Conservation (phyloP, 2,113 vertebrate species). For the Sturnus vulgaris region DNA sequence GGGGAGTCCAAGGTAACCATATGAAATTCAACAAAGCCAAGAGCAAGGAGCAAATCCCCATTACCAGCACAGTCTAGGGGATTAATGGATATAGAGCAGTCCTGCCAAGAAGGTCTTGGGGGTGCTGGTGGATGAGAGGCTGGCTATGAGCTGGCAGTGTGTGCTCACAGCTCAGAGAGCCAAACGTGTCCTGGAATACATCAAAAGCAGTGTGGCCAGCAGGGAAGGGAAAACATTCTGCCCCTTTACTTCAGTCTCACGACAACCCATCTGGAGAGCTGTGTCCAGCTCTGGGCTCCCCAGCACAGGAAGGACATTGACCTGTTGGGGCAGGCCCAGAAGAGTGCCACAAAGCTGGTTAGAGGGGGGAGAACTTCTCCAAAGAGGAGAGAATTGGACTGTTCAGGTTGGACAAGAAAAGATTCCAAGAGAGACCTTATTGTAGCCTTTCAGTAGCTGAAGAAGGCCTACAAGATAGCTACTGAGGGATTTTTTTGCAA, state of each 20-base stretch:
- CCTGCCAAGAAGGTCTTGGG: not conserved
- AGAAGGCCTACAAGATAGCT: not conserved
- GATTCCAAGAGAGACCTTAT: not conserved
- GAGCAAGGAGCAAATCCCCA: not conserved
- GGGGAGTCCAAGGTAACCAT: not conserved
- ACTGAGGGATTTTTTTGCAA: not conserved
- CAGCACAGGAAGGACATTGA: not conserved
- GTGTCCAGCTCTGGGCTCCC: not conserved
- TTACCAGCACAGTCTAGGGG: not conserved
- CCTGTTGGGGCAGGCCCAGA: not conserved
- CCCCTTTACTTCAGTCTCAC: not conserved
- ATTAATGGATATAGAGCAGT: not conserved
- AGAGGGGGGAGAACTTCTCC: not conserved
- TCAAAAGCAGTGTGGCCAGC: not conserved
- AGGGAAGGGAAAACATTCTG: not conserved
- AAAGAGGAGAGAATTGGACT: not conserved
- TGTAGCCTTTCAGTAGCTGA: not conserved
- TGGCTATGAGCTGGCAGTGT: not conserved
- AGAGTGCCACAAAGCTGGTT: too few species aligned
- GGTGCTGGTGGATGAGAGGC: not conserved
- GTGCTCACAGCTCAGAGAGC: not conserved
- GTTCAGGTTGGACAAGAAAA: not conserved
- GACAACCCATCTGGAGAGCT: not conserved
- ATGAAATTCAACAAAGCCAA: not conserved
- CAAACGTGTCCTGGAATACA: accelerated